Evolutionary conservation across 2,888 invertebrate genomes (phyloP), one percentile per base, ranked within the genome.

Genomic region (Apodemia mormo): DNA sequence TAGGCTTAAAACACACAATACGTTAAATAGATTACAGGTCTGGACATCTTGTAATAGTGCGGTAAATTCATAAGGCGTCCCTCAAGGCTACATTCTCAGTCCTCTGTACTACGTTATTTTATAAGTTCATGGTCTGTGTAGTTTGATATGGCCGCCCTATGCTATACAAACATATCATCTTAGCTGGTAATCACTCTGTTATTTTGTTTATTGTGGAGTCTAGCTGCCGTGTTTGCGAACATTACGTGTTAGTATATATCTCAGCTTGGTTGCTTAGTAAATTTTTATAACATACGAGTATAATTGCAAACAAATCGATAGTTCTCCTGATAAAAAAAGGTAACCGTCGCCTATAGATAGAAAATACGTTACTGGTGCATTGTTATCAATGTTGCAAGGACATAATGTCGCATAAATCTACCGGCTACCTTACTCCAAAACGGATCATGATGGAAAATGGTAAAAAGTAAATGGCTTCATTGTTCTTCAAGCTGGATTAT

Each of bases 161-260:
- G 73, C 79, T 80, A 78, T 77, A 82, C 84, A 83, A 84, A 83
- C 85, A 82, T 84, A 82, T 82, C 84, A 81, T 84, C 84, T 80
- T 75, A 73, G 79, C 43, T 43, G 43, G 43, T 43, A 88, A 90
- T 91, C 89, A 88, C 82, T 78, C 78, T 76, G 82, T 85, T 82
- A 87, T 37, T 86, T 85, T 89, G 88, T 90, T 89, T 88, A 85
- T 56, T 56, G 56, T 29, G 14, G 56, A 22, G 29, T 56, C 10
- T 56, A 29, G 29, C 56, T 56, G 56, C 56, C 10, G 29, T 8
- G 56, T 1, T 29, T 56, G 29, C 10, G 30, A 58, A 58, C 22
- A 58, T 58, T 58, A 22, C 10, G 43, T 10, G 2, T 45, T 45
- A 45, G 10, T 9, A 10, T 22, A 22, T 22, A 45, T 45, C 10